Evolutionary conservation across 2,888 invertebrate species (phyloP), one percentile per base, ranked within the genome.

Genomic region (Phasia obesa): DNA sequence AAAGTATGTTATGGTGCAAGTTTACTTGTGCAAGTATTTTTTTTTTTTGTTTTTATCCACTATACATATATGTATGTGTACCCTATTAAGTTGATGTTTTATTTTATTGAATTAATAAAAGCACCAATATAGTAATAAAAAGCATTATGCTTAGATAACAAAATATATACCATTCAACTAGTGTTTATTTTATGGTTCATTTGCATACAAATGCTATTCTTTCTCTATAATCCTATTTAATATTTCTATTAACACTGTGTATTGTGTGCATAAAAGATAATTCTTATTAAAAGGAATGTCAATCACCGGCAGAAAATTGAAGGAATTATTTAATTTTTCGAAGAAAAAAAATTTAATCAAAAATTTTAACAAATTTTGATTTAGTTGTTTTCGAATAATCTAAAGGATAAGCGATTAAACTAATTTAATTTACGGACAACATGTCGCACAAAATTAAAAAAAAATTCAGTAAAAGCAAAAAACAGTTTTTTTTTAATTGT

Each of bases 141-240:
- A 70, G 35, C 53, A 70, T 53, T 55, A 69, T 53, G 25, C n/a
- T 4, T 27, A 17, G 9, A 71, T 31, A 53, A 35, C 44, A 19
- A 38, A 19, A 53, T 47, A 65, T 62, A 47, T 38, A 0, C 11
- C 51, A 65, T 60, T 44, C 55, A 70, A 65, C 69, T 53, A 82
- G 74, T 78, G 70, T 65, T 70, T 57, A 74, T 69, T 78, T 82
- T 74, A 82, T 74, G 78, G 74, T 74, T 78, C 77, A 82, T 82
- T 78, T 82, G 73, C 69, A 78, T 74, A 65, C 64, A 74, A 44
- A 74, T 82, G 78, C 59, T 73, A 38, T 69, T 70, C 19, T 49
- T 15, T 38, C 7, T 23, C 17, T 65, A 38, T 74, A 21, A 75
- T 74, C 47, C 65, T 42, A 57, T 67, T 67, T 67, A 49, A 59